Percentiles rank a stretch among this genome's conserved stretches.
phyloP scores from a whole-genome alignment of 2,797 vertebrate genomes.

The Zalophus californianus region DNA sequence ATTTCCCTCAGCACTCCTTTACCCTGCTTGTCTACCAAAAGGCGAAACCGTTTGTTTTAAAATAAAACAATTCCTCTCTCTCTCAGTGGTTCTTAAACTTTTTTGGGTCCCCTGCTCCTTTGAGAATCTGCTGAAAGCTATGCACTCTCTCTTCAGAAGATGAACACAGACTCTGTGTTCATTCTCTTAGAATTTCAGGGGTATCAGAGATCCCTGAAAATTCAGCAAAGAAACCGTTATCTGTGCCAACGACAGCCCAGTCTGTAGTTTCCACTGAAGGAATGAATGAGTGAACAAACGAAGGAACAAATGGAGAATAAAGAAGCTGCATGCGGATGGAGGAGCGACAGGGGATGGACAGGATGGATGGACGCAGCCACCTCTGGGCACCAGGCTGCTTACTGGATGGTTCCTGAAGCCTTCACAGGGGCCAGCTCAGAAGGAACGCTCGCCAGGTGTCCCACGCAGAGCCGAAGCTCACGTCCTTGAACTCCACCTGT shows the following conservation, averaged over 20 bases:
- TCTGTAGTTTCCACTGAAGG: neutral
- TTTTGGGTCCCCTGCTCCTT: constrained; percentile 39
- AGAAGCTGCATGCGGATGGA: neutral
- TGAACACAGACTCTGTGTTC: neutral
- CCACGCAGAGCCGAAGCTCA: no score
- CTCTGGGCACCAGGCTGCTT: neutral
- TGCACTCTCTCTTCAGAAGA: neutral
- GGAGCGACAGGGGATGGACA: fast-evolving
- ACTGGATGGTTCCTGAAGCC: neutral
- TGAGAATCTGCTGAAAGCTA: constrained; percentile 60
- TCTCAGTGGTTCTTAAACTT: constrained; percentile 62
- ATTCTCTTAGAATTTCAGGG: neutral
- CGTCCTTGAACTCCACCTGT: neutral
- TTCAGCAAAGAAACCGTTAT: neutral
- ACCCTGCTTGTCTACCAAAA: neutral
- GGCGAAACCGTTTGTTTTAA: neutral
- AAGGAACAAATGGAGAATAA: neutral
- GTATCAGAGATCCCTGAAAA: neutral
- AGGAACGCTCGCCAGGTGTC: fast-evolving
- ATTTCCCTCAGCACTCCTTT: neutral
- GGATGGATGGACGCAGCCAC: neutral
- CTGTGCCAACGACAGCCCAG: neutral
- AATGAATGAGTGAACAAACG: neutral
- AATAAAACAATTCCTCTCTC: constrained; percentile 27
- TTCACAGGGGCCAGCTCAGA: neutral